Percentiles rank a stretch among this genome's conserved stretches.
These are phyloP conservation scores for Sanderia malayensis DNA, from an alignment of 30 jellyfish, hydroid and myxozoan genomes.

Conservation along the genomic window DNA sequence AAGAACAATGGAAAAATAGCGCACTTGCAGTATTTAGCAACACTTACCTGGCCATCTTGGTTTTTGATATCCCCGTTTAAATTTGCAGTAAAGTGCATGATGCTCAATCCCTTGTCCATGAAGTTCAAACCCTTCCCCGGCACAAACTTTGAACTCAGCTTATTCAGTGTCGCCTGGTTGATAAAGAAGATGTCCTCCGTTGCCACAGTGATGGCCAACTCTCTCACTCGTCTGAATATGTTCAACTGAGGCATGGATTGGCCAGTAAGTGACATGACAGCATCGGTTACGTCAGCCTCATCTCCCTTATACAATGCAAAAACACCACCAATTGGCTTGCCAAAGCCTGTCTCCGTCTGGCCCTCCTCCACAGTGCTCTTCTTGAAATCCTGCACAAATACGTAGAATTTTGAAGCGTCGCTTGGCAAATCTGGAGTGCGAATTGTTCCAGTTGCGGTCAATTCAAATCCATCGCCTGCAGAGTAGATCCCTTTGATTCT, in stretches of 20 bases:
- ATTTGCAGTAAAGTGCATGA: conserved; percentile 25
- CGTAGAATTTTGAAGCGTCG: conserved; percentile 26
- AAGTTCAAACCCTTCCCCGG: conserved; percentile 38
- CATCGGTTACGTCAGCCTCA: conserved; percentile 14
- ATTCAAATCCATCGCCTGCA: conserved; percentile 47
- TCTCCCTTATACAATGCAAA: conserved; percentile 15
- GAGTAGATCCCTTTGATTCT: conserved; percentile 25
- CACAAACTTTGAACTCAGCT: conserved; percentile 2
- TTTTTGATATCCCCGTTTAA: conserved; percentile 22
- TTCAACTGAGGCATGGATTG: conserved; percentile 17
- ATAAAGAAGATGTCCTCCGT: conserved; percentile 6
- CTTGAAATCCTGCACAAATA: conserved; percentile 17
- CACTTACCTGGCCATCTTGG: conserved; percentile 2
- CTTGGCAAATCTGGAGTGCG: conserved; percentile 28
- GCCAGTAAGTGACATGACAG: conserved; percentile 26
- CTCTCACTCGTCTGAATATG: conserved; percentile 6
- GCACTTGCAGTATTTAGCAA: neutral
- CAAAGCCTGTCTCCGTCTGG: conserved; percentile 1
- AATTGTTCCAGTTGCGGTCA: conserved; percentile 27
- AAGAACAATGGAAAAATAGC: no score
- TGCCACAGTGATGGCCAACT: conserved; percentile 36
- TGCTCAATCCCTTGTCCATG: conserved; percentile 21
- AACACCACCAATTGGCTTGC: conserved; percentile 25
- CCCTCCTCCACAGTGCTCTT: neutral
- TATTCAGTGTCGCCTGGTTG: conserved; percentile 8